Base-by-base conservation (phyloP, 2,888 invertebrate genomes). In the Luffia ferchaultella region DNA sequence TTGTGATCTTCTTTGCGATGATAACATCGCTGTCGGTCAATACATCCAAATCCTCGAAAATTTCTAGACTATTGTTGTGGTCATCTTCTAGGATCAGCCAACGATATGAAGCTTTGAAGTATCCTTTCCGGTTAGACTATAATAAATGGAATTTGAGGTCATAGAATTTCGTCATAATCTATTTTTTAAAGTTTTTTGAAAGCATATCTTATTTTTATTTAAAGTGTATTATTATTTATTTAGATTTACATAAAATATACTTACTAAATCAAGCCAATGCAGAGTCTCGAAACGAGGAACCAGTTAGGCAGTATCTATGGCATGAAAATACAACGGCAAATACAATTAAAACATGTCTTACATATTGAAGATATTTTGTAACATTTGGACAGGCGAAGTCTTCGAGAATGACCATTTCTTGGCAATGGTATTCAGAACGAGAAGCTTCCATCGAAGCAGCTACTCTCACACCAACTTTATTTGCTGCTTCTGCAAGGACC, bases 21-120 rank as follows among this genome's bases (percentile, higher is more conserved):
- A 80, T 77, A 1, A 86, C 74, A 45, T 87, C 84, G 54, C 87
- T 87, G 50, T 88, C 83, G 0, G 85, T 64, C 30, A 86, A 58
- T 42, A 83, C 64, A 30, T 67, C 64, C 1, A 76, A 52, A 2
- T 60, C 50, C 1, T 60, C 51, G 15, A 71, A 52, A 16, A 60
- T 16, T 0, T 57, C 52, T 18, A 55, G 12, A 9, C 15, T 18
- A 20, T 7, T 52, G 45, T 16, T 54, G 9, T 59, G 53, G 0
- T 53, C 54, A 7, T 53, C 52, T 0, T 59, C 56, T 15, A 79
- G 52, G 1, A 82, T 51, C 2, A 87, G 54, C 87, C 87, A 87
- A 49, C 82, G 74, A 57, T 77, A 83, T 0, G 87, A 87, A 0
- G 79, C 72, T 48, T 74, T 74, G 61, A 87, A 86, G 52, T 74